Base-by-base conservation (phyloP, 2,113 vertebrate genomes). In the Thunnus thynnus region DNA sequence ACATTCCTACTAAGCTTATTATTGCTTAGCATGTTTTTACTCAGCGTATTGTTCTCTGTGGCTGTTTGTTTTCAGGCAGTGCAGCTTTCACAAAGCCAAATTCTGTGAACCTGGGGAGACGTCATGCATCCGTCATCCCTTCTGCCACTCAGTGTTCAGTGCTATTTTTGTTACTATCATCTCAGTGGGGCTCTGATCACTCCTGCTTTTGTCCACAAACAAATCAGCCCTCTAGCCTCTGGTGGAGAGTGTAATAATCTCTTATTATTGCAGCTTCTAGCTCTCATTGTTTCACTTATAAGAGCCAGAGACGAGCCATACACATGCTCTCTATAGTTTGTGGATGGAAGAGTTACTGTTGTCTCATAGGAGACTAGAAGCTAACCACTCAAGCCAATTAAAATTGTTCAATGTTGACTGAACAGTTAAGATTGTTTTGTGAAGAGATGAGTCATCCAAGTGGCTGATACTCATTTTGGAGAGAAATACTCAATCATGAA, bases 151-250 rank as follows among this genome's bases (percentile, higher is more conserved):
- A 51, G 47, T 46, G 44, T 68, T 61, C 65, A 66, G 64, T 64
- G 68, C 67, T 83, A 75, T 86, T 83, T 91, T 56, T 72, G 64
- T 86, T 60, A 72, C 78, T 72, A 76, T 75, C 48, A 75, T 88
- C 82, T 76, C 82, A 65, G 74, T 11, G 4, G 84, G 86, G 66
- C 68, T 67, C 69, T 85, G 71, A 81, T 86, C 78, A 69, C 69
- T 85, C 76, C 36, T 46, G 64, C 68, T 72, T 65, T 83, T 74
- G 82, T 78, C 56, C 72, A 71, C 81, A 73, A 56, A 91, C 81
- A 90, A 80, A 70, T 74, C 73, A 79, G 36, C 67, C 65, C 17
- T 27, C 18, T 46, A 58, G 72, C 47, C 46, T 68, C 47, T 52
- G 17, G 18, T 64, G 20, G 46, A 68, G 22, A 76, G 52, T 61